phyloP scores from a whole-genome alignment of 1,140 invertebrate genomes.

The Capitella teleta region DNA sequence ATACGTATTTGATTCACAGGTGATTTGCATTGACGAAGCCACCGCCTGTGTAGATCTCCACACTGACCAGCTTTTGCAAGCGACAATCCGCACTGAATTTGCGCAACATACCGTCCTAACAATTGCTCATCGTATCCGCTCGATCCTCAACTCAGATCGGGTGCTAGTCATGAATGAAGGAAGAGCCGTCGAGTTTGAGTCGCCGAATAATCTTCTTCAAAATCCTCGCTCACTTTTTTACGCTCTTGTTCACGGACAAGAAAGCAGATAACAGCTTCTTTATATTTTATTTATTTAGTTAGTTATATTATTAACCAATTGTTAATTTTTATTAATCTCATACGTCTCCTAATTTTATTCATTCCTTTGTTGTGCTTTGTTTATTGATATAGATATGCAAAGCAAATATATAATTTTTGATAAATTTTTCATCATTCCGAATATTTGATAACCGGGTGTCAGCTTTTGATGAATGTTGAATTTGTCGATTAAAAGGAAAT shows the following conservation, averaged over 20 bases:
- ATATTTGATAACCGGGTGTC: no score
- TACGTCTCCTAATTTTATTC: no score
- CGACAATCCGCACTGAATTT: slow-evolving; percentile 25
- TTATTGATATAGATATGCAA: no score
- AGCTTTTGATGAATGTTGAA: no score
- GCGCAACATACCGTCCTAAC: slow-evolving; percentile 80
- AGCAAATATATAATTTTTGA: no score
- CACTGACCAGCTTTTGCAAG: slow-evolving; percentile 32
- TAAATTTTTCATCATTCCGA: no score
- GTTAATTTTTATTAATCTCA: no score
- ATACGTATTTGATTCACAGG: no score
- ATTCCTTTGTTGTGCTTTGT: no score
- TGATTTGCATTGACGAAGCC: slow-evolving; percentile 47
- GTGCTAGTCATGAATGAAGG: slow-evolving; percentile 69
- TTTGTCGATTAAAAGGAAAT: no score
- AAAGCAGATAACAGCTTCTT: neutral
- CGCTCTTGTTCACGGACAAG: slow-evolving; percentile 3
- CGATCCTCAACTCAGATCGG: slow-evolving; percentile 67
- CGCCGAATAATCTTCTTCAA: slow-evolving; percentile 53
- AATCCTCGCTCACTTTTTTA: slow-evolving; percentile 33
- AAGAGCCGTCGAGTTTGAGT: slow-evolving; percentile 61
- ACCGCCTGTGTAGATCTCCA: slow-evolving; percentile 43
- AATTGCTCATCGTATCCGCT: slow-evolving; percentile 88
- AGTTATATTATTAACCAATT: no score
- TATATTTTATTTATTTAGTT: no score